Evolutionary conservation across 2,888 invertebrate species (phyloP).

Genomic region (Petrolisthes cinctipes): DNA sequence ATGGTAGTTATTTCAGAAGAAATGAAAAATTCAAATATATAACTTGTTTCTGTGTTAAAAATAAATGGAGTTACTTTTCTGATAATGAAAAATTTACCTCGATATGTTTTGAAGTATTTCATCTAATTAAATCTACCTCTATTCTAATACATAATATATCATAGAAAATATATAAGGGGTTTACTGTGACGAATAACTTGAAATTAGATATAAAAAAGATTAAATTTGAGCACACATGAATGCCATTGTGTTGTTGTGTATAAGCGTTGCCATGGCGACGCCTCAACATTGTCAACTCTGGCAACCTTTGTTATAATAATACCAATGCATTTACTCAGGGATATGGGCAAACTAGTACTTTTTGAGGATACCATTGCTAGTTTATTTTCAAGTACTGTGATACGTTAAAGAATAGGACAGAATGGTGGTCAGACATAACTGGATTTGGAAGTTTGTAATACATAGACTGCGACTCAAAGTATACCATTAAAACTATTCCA

Average conservation of each 20-base stretch:
- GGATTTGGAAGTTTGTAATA: background rate
- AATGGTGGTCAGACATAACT: background rate
- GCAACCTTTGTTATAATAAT: background rate
- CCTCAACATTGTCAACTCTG: conserved; percentile 13
- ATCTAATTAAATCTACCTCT: too few species aligned
- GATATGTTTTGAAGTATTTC: too few species aligned
- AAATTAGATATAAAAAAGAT: too few species aligned
- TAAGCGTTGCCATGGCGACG: conserved; percentile 33
- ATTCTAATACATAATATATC: too few species aligned
- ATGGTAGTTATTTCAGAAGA: too few species aligned
- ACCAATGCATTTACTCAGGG: background rate
- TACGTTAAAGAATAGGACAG: background rate
- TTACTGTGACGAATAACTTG: too few species aligned
- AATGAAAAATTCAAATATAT: too few species aligned
- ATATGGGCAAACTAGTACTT: background rate
- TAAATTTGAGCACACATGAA: background rate
- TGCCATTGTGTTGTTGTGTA: background rate
- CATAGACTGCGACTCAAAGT: background rate
- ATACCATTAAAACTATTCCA: background rate
- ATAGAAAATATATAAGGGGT: too few species aligned
- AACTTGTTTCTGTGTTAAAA: too few species aligned
- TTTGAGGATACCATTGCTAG: background rate
- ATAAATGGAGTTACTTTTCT: too few species aligned
- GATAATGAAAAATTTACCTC: too few species aligned
- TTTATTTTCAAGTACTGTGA: background rate